These are phyloP conservation scores for Calliopsis andreniformis DNA, from an alignment of 1,140 invertebrate genomes.

Conservation along the genomic window DNA sequence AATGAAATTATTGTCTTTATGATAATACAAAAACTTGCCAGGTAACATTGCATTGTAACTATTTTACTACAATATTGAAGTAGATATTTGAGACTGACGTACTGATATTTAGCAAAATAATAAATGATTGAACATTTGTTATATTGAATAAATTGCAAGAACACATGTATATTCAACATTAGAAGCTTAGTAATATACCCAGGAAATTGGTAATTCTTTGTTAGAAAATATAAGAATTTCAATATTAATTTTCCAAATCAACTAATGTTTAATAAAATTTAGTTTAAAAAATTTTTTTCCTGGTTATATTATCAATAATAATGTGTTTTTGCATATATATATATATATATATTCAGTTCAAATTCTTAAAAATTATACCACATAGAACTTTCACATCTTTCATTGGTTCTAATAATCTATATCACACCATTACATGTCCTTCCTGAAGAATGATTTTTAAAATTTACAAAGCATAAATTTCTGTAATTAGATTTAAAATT, in stretches of 20 bases:
- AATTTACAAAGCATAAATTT: background rate
- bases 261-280: no score
- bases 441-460: background rate
- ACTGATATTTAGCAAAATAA: background rate
- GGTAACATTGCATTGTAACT: constrained; percentile 56
- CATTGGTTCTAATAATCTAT: constrained; percentile 29
- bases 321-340: constrained; percentile 19
- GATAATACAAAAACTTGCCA: constrained; percentile 61
- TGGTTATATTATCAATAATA: constrained; percentile 10
- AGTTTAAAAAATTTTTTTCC: background rate
- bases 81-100: constrained; percentile 1
- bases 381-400: constrained; percentile 13
- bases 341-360: background rate
- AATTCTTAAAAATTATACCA: constrained; percentile 4
- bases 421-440: constrained; percentile 22
- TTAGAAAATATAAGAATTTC: background rate
- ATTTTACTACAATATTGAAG: constrained; percentile 41
- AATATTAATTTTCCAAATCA: no score
- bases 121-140: background rate
- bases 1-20: constrained; percentile 68
- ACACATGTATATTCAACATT: background rate
- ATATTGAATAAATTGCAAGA: background rate
- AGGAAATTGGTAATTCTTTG: background rate
- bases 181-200: background rate
- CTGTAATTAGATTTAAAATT: background rate